Conservation (phyloP, 2,113 vertebrate genomes). For the Muntiacus muntjak region DNA sequence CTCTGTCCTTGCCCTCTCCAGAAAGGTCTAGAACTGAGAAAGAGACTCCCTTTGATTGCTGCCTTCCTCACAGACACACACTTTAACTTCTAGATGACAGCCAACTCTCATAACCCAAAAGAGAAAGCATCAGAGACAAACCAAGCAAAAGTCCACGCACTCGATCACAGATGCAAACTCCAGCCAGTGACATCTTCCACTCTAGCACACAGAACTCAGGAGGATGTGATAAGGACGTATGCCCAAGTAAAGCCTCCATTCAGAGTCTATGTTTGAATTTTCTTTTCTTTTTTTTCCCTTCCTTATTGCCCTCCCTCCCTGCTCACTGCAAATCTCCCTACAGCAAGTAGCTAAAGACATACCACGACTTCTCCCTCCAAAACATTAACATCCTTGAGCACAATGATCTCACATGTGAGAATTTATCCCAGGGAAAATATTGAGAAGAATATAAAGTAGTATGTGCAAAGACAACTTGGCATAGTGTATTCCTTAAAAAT, state of each 20-base stretch:
- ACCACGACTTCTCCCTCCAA: neutral
- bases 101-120: neutral
- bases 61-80: neutral
- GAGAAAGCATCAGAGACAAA: neutral
- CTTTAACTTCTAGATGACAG: neutral
- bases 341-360: neutral
- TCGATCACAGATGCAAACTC: neutral
- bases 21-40: neutral
- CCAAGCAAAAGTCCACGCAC: neutral
- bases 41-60: neutral
- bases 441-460: neutral
- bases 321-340: neutral
- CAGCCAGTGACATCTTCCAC: neutral
- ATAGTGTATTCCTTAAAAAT: neutral
- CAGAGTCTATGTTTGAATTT: no score
- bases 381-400: neutral
- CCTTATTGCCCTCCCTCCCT: neutral
- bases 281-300: neutral
- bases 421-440: neutral
- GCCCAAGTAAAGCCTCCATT: neutral
- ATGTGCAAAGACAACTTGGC: neutral
- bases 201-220: neutral
- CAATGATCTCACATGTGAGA: neutral
- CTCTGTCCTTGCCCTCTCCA: neutral
- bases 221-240: accelerated